Base-by-base conservation (phyloP, 2,888 invertebrate genomes). In the Drosophila hawaiiensis region DNA sequence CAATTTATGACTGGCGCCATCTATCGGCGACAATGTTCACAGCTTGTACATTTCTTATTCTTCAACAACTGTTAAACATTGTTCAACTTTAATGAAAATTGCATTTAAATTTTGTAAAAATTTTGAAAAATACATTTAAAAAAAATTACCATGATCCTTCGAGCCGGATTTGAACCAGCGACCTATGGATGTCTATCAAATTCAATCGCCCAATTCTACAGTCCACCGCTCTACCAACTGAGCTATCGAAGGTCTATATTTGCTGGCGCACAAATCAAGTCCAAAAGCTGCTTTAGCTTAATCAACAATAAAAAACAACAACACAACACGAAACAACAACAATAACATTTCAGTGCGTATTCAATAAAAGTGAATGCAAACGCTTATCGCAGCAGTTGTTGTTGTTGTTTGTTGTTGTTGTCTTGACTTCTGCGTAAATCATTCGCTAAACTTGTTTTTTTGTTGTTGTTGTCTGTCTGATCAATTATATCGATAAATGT, bases 181-280 rank as follows among this genome's bases (percentile, higher is more conserved):
- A 69, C 71, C 70, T 69, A 70, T 69, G 68, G 68, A 68, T 68
- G 49, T 67, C 68, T 68, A 50, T 12, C 66, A 3, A 19, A 65
- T 67, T 14, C 53, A 29, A 35, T 22, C 10, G 39, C 4, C 54
- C 47, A 47, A 28, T 49, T 74, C 87, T 88, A 88, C 87, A 88
- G 87, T 88, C 87, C 89, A 88, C 87, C 87, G 87, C 87, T 88
- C 87, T 88, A 88, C 87, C 89, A 88, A 88, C 87, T 88, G 89
- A 88, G 89, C 87, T 88, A 85, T 85, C 86, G 85, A 85, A 86
- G 85, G 85, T 49, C 75, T 73, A 59, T 54, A 73, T 50, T 62
- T 62, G 64, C 49, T 1, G 33, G 28, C 5, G n/a, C n/a, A 33
- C 14, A 55, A 67, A 67, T 59, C 28, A n/a, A 50, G 62, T 50